These are phyloP conservation scores for Pedetes capensis DNA, from an alignment of 2,113 vertebrate species.

Conservation along the genomic window DNA sequence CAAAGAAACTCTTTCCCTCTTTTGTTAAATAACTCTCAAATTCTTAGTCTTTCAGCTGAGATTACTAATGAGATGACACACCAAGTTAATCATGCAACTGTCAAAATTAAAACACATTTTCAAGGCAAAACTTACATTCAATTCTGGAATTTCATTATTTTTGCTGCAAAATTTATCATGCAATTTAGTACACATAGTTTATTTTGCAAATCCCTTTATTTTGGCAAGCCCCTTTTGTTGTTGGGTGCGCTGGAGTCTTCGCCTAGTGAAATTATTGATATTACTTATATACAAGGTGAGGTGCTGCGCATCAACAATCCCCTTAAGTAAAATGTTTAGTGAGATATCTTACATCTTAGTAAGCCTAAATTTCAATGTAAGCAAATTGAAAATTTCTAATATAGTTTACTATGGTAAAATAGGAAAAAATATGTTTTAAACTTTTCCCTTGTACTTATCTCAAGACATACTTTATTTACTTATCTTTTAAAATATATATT, in stretches of 20 bases:
- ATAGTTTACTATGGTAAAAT: background rate
- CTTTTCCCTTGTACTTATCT: background rate
- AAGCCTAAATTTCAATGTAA: slow-evolving; percentile 17
- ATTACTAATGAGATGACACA: background rate
- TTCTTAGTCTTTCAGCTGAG: background rate
- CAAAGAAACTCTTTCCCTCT: background rate
- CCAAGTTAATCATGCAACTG: background rate
- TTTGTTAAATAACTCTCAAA: background rate
- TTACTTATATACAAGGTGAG: too few species aligned
- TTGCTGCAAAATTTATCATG: background rate
- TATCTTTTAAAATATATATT: background rate
- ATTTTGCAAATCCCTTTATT: background rate
- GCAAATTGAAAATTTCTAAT: background rate
- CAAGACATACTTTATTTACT: slow-evolving; percentile 19
- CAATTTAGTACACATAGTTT: background rate
- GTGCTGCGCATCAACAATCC: too few species aligned
- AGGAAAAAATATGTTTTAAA: background rate
- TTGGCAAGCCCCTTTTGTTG: too few species aligned
- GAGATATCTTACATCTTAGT: background rate
- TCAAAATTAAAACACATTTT: slow-evolving; percentile 24
- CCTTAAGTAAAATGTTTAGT: too few species aligned
- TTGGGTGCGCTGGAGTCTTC: too few species aligned
- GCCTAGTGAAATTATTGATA: too few species aligned
- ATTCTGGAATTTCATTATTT: background rate
- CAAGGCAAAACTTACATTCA: background rate